Evolutionary conservation across 2,888 invertebrate genomes (phyloP), one percentile per base, ranked within the genome.

Genomic region (Campopleginae sp.): DNA sequence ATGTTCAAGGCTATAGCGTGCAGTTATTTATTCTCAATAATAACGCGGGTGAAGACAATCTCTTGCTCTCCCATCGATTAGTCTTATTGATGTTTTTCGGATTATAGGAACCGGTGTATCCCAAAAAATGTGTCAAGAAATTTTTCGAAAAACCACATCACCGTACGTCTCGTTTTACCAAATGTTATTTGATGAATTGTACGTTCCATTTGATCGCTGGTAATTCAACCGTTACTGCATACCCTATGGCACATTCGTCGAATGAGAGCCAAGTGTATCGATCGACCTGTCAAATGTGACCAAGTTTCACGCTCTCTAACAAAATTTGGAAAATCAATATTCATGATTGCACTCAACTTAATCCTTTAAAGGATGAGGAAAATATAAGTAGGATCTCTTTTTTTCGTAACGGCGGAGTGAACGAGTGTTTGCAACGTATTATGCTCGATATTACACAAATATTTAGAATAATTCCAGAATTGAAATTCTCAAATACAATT

Each of bases 221-320:
- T 8, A 10, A 48, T 65, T 42, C 48, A 46, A 38, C 66, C 23
- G 48, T 54, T 51, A 38, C 10, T 10, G 68, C 71, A 71, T 63
- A 77, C 61, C 33, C 27, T 23, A 54, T 48, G 63, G 51, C 27
- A 12, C 19, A 68, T 61, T 68, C 51, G 78, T 68, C 63, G 48
- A 80, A 79, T 51, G 33, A 19, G 19, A 75, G 63, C 54, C 61
- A n/a, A 76, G 65, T 65, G 63, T 46, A 83, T 71, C 63, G 75
- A 75, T 54, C 79, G 80, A 71, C 65, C 54, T 54, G 38, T 76
- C 70, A 75, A 80, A 70, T 42, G 70, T 27, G 44, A n/a, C 14
- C 27, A 63, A 33, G 51, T 80, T 75, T 75, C 70, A 70, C 70
- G 63, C 75, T 63, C 78, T 46, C 27, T 58, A 82, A 72, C 33